phyloP scores from a whole-genome alignment of 2,888 invertebrate genomes.

The Cheilosia urbana region DNA sequence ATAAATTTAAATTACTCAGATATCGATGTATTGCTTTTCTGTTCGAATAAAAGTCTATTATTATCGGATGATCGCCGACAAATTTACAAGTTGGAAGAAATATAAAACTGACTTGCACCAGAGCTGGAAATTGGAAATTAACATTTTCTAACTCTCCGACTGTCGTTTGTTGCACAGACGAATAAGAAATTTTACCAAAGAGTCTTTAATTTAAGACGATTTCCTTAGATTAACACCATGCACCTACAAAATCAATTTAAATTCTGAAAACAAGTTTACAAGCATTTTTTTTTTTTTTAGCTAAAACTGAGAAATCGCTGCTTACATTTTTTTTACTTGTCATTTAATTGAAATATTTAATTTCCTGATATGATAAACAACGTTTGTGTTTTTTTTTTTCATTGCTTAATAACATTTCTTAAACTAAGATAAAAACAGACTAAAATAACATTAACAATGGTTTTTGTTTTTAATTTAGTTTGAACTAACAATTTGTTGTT shows the following conservation, averaged over 20 bases:
- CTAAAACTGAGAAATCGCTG: not conserved
- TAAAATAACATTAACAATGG: constrained; percentile 36
- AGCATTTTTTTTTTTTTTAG: not conserved
- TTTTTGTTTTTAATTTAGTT: constrained; percentile 12
- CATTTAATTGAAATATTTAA: not conserved
- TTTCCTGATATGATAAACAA: constrained; percentile 54
- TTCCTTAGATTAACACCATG: not conserved
- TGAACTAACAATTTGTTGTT: constrained; percentile 34
- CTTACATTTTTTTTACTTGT: not conserved
- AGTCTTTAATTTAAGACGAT: not conserved
- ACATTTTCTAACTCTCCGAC: no score
- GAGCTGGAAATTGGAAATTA: no score
- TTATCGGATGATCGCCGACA: not conserved
- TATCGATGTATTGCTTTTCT: not conserved
- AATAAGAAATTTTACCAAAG: not conserved
- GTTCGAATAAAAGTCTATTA: not conserved
- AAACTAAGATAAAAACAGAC: constrained; percentile 47
- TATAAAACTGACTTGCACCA: no score
- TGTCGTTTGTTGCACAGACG: not conserved
- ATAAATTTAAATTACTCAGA: not conserved
- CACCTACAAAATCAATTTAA: not conserved
- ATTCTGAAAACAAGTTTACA: not conserved
- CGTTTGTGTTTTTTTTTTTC: not conserved
- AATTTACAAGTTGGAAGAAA: not conserved
- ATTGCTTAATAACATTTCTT: constrained; percentile 26